phyloP scores from a whole-genome alignment of 2,113 vertebrate genomes.

The Actinemys pallida region DNA sequence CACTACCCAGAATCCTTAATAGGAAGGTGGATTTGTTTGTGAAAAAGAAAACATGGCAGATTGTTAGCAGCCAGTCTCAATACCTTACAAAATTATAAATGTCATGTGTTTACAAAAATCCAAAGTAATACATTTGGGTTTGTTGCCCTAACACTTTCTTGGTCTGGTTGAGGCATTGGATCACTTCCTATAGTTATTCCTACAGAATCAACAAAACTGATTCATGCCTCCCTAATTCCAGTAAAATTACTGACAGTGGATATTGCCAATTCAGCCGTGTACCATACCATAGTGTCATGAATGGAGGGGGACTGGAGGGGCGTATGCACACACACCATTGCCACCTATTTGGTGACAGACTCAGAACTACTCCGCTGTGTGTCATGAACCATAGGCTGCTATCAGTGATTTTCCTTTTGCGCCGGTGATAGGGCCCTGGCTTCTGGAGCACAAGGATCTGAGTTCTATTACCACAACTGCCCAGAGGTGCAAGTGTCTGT shows the following conservation, averaged over 20 bases:
- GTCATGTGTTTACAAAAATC: neutral
- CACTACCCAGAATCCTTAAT: neutral
- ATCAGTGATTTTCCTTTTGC: conserved; percentile 32
- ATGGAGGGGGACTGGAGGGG: accelerated
- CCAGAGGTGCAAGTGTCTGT: neutral
- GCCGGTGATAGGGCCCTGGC: neutral
- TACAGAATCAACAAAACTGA: neutral
- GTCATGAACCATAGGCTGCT: neutral
- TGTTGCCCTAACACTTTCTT: neutral
- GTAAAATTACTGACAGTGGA: neutral
- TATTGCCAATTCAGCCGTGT: neutral
- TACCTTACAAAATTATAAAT: neutral
- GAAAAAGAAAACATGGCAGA: neutral
- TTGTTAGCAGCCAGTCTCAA: neutral
- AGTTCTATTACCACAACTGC: neutral
- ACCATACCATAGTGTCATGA: neutral
- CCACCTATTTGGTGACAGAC: conserved; percentile 9
- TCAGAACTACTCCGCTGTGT: neutral
- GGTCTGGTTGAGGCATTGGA: neutral
- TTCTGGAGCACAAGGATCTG: neutral
- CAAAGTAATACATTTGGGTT: neutral
- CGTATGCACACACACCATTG: neutral
- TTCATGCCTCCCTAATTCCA: neutral
- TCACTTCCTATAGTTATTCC: neutral
- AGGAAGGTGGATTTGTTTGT: neutral